These are phyloP conservation scores for Calameuta pallipes DNA, from an alignment of 2,888 invertebrate species.

Conservation along the genomic window DNA sequence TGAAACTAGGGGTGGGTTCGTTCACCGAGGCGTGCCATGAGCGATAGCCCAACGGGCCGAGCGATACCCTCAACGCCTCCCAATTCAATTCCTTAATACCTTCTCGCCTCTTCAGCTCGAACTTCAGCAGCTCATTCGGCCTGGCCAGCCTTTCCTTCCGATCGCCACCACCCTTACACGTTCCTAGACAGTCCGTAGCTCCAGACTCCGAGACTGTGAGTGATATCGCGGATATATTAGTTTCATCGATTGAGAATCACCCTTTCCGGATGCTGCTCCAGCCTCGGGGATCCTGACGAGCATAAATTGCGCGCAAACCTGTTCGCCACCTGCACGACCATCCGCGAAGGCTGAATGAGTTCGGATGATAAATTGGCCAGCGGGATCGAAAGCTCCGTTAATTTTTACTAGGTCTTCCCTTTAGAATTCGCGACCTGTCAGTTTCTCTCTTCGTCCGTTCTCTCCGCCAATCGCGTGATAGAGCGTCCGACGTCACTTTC, in stretches of 20 bases:
- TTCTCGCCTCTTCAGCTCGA: conserved; percentile 21
- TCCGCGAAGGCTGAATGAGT: no score
- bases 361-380: no score
- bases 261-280: conserved; percentile 14
- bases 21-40: conserved; percentile 54
- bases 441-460: no score
- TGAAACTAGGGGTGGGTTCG: conserved; percentile 30
- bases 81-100: conserved; percentile 55
- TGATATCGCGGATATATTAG: conserved; percentile 52
- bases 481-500: conserved; percentile 24
- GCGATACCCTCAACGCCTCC: conserved; percentile 29
- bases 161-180: conserved; percentile 9
- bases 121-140: conserved; percentile 12
- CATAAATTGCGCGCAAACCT: no score
- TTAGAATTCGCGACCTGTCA: no score
- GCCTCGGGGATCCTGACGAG: no score
- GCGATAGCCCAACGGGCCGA: conserved; percentile 42
- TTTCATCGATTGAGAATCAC: conserved; percentile 51
- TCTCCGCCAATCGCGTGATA: conserved; percentile 37
- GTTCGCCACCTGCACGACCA: no score
- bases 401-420: no score
- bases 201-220: conserved; percentile 14
- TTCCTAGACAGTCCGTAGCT: conserved; percentile 16
- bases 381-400: no score
- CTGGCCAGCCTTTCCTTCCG: conserved; percentile 9